A percentile compares a stretch with the other conserved stretches of the same genome.
These are phyloP conservation scores for Brachyhypopomus occidentalis DNA, from an alignment of 2,113 vertebrate species.

Conservation along the genomic window DNA sequence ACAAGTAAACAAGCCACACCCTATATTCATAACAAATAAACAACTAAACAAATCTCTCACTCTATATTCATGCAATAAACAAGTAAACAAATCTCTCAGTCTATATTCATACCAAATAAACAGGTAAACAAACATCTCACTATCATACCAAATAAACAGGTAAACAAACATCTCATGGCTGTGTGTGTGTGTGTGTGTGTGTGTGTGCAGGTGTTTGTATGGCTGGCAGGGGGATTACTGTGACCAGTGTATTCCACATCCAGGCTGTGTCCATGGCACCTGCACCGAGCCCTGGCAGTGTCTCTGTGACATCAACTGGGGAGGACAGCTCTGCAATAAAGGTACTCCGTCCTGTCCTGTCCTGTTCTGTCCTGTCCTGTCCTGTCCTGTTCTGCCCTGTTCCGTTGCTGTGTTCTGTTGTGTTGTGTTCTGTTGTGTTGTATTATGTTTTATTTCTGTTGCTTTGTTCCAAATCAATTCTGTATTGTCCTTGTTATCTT, in stretches of 20 bases:
- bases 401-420: not conserved
- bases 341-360: conserved; percentile 70
- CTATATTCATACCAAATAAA: too few species aligned
- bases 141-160: too few species aligned
- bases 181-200: not conserved
- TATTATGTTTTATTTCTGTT: not conserved
- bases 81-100: too few species aligned
- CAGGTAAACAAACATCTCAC: too few species aligned
- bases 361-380: not conserved
- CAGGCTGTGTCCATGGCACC: conserved; percentile 93
- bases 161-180: too few species aligned
- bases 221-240: conserved; percentile 98
- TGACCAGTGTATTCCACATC: conserved; percentile 97
- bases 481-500: too few species aligned
- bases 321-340: conserved; percentile 98
- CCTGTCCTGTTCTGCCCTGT: not conserved
- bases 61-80: too few species aligned
- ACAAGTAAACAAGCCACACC: too few species aligned
- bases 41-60: too few species aligned
- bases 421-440: not conserved
- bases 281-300: conserved; percentile 97
- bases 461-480: too few species aligned
- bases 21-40: not conserved
- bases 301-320: conserved; percentile 98
- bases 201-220: conserved; percentile 86